phyloP scores from a whole-genome alignment of 1,140 invertebrate genomes.

The Atta texana region DNA sequence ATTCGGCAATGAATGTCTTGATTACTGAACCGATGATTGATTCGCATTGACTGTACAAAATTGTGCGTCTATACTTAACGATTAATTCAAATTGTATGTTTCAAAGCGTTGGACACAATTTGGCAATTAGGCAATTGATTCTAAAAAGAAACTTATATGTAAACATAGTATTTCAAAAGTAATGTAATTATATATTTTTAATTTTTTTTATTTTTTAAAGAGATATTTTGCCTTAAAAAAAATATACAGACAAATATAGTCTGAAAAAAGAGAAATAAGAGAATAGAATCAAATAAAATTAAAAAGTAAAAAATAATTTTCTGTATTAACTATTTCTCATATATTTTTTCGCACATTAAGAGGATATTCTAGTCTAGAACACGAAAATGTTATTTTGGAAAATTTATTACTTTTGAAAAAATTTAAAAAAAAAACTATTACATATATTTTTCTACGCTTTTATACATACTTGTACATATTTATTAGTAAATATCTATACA shows the following conservation, averaged over 20 bases:
- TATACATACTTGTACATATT: no score
- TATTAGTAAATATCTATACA: no score
- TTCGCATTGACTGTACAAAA: constrained; percentile 16
- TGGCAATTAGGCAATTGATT: not conserved
- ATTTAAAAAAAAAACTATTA: no score
- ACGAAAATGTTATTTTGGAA: no score
- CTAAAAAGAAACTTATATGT: not conserved
- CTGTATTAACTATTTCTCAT: not conserved
- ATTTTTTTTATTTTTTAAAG: not conserved
- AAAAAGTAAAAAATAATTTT: not conserved
- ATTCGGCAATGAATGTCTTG: constrained; percentile 21
- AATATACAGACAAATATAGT: not conserved
- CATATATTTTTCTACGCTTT: no score
- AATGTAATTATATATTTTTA: not conserved
- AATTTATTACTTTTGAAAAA: no score
- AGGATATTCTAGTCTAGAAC: no score
- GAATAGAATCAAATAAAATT: not conserved
- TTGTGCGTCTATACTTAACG: constrained; percentile 31
- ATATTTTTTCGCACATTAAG: not conserved
- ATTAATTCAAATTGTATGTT: constrained; percentile 32
- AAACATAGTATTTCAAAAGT: not conserved
- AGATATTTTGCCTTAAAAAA: not conserved
- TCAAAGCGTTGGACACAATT: not conserved
- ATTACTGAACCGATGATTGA: constrained; percentile 39
- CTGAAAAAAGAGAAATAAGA: not conserved